Evolutionary conservation across 2,113 vertebrate species (phyloP).

Genomic region (Promerops cafer): DNA sequence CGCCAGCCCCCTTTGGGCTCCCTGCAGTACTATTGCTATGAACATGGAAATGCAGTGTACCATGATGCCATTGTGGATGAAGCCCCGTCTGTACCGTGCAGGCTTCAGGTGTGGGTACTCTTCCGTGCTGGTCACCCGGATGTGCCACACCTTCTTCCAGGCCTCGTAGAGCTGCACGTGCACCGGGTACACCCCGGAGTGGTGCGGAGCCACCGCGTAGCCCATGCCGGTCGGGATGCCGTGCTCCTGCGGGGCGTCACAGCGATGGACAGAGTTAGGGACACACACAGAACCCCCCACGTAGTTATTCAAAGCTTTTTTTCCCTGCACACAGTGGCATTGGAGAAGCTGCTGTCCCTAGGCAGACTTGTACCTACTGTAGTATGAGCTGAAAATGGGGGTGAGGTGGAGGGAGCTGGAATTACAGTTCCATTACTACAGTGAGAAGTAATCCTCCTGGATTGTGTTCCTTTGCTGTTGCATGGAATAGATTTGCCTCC

Average conservation of each 20-base stretch:
- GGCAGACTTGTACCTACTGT: background rate
- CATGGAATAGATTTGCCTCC: background rate
- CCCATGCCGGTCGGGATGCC: conserved; percentile 90
- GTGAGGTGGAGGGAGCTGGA: background rate
- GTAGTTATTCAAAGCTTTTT: background rate
- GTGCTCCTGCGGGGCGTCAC: conserved; percentile 79
- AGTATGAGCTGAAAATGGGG: background rate
- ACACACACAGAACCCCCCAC: fast-evolving
- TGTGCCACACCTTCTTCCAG: conserved; percentile 94
- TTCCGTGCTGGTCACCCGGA: conserved; percentile 93
- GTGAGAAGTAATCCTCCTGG: background rate
- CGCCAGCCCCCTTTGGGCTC: background rate
- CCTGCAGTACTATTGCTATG: background rate
- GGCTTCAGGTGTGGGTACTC: conserved; percentile 98
- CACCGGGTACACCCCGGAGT: conserved; percentile 94
- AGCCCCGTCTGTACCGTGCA: conserved; percentile 92
- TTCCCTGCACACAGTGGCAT: background rate
- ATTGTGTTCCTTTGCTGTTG: background rate
- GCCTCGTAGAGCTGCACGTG: conserved; percentile 94
- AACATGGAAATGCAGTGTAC: conserved; percentile 76
- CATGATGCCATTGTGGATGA: conserved; percentile 94
- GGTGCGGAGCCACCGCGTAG: conserved; percentile 94
- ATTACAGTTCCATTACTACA: background rate
- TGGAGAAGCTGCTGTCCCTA: background rate
- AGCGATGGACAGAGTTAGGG: background rate